Evolutionary conservation across 2,113 vertebrate genomes (phyloP).

Genomic region (Psittacula cyanocephala): DNA sequence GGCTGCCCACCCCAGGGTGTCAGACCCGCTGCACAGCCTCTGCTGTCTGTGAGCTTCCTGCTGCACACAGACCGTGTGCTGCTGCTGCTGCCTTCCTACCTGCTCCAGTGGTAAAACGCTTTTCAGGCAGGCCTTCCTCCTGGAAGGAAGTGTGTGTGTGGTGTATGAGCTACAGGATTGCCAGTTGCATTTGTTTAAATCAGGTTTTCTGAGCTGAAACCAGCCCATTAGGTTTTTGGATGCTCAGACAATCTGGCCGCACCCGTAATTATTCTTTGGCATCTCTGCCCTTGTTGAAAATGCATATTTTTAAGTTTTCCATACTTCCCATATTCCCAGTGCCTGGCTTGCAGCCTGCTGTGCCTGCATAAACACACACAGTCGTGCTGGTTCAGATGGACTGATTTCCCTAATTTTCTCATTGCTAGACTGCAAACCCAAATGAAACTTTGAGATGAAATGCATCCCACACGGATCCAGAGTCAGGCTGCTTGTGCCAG

Average conservation of each 20-base stretch:
- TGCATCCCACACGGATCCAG: not conserved
- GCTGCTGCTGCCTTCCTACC: not conserved
- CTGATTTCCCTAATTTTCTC: not conserved
- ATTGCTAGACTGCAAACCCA: not conserved
- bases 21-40: not conserved
- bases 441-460: not conserved
- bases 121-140: not conserved
- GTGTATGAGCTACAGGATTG: not conserved
- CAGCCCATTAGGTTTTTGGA: not conserved
- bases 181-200: not conserved
- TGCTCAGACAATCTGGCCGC: not conserved
- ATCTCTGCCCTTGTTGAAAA: not conserved
- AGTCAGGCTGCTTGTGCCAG: not conserved
- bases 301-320: not conserved
- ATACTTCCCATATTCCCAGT: not conserved
- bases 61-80: fast-evolving
- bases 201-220: not conserved
- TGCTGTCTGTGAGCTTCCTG: fast-evolving
- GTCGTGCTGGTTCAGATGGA: not conserved
- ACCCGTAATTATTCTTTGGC: not conserved
- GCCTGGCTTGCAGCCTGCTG: not conserved
- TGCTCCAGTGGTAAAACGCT: not conserved
- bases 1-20: not conserved
- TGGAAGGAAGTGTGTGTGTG: not conserved
- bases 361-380: not conserved